Base-by-base conservation (phyloP, 1,140 invertebrate species). In the Aphaenogaster ashmeadi region DNA sequence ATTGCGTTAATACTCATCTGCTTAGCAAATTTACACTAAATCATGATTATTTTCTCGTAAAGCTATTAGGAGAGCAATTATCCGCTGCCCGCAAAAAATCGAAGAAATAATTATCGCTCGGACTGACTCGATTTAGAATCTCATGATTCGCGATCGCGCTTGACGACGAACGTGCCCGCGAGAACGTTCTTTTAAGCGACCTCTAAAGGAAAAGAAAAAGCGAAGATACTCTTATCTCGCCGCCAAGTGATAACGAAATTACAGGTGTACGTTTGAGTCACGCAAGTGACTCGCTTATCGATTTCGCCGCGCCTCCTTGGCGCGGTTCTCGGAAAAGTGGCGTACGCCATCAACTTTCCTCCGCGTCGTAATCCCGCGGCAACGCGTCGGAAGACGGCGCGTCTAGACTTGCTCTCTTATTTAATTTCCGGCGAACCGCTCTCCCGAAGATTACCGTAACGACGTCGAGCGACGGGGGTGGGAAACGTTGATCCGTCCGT, bases 341-440 rank as follows among this genome's bases (percentile, higher is more conserved):
- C 15, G 44, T 44, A 71, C n/a, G 41, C 66, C 21, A 5, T 2
- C 4, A 8, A 54, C 85, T 66, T 67, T 52, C 54, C 54, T 77
- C 33, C 54, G 78, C 27, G 21, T 15, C 2, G 18, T 27, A 56
- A 74, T 36, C 50, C 62, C 50, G 58, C 27, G 27, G 52, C 5
- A 33, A 78, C 47, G 44, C 41, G 52, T 89, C 50, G 71, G 47
- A 66, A 78, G 58, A 64, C 58, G 71, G 80, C 36, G 36, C 52
- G 72, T 56, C 52, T 89, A 78, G 81, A 77, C 44, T 79, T 67
- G 78, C 36, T 60, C 18, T 66, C 81, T 84, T 83, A 89, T 90
- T 89, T 83, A 90, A 90, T 90, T 89, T 89, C 84, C 88, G 88
- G 83, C 60, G n/a, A 77, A 69, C 15, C 18, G 36, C n/a, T 47